These are phyloP conservation scores for Nemotelus nigrinus DNA, from an alignment of 2,888 invertebrate genomes.

Conservation along the genomic window DNA sequence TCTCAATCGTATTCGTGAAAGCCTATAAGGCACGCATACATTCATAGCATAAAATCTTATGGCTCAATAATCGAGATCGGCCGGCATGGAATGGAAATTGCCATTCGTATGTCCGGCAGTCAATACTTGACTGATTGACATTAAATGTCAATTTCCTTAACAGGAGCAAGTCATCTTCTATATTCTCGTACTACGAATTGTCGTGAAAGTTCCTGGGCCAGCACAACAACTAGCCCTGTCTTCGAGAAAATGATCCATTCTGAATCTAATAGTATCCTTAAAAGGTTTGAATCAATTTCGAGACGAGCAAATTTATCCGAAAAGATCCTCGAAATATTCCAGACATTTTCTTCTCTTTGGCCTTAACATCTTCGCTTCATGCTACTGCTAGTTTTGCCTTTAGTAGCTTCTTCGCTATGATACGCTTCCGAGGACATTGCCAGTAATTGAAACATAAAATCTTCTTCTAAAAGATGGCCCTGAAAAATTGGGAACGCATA, in stretches of 20 bases:
- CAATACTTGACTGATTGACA: neutral
- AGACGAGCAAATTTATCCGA: conserved; percentile 33
- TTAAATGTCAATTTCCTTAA: neutral
- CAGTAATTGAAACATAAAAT: conserved; percentile 44
- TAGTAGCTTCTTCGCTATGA: too few species aligned
- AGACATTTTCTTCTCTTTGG: neutral
- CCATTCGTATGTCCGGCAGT: neutral
- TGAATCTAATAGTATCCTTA: conserved; percentile 22
- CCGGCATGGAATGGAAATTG: neutral
- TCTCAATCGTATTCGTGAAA: too few species aligned
- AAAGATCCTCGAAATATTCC: conserved; percentile 5
- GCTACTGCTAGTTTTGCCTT: too few species aligned
- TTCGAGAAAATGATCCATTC: conserved; percentile 15
- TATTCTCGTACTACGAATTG: neutral
- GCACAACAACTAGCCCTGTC: neutral
- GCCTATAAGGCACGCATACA: too few species aligned
- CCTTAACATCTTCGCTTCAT: too few species aligned
- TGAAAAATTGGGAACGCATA: conserved; percentile 43
- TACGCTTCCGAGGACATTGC: neutral
- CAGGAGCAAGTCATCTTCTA: neutral
- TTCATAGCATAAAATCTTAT: too few species aligned
- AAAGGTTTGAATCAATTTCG: conserved; percentile 42
- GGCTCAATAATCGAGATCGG: too few species aligned
- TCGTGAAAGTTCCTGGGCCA: neutral
- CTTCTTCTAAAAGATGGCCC: conserved; percentile 29